Base-by-base conservation (phyloP, 2,113 vertebrate genomes). In the Syngnathus scovelli region DNA sequence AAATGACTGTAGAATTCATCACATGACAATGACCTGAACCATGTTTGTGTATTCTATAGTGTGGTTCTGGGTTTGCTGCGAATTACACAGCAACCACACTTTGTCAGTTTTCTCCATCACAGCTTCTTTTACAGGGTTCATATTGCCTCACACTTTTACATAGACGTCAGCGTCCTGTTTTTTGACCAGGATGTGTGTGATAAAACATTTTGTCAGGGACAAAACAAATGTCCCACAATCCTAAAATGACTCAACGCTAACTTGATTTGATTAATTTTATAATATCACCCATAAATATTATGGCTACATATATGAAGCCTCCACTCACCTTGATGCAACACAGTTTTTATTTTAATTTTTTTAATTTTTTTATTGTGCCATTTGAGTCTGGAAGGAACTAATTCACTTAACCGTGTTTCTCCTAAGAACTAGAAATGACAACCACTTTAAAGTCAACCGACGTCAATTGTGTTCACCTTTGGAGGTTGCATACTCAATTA, bases 1-100 rank as follows among this genome's bases (percentile, higher is more conserved):
- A 64, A 64, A 64, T 51, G 61, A 79, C 81, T 79, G 38, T 78
- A 76, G 68, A 46, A 55, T 62, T 55, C 11, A 74, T 39, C 65
- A 67, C 27, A 36, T 54, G 62, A 67, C 58, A 46, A 61, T 72
- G 66, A 64, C 12, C 58, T 39, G 61, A 3, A 16, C 9, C 16
- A 11, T 49, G 15, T 64, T 36, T 64, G 27, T 37, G 44, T n/a
- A 37, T 51, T 60, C 36, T 60, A 12, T n/a, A 6, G 55, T 38
- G 58, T 60, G 16, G 18, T 19, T 19, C 18, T 38, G 58, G 60
- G 2, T 23, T 27, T 27, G 55, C 18, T 61, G 55, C 18, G 55
- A 8, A 36, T 3, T 5, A 36, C 23, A 36, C 23, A 33, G 27
- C 27, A 36, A 6, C 4, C 55, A 8, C 27, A 7, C 55, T 58